Evolutionary conservation across 2,113 vertebrate species (phyloP), one percentile per base, ranked within the genome.

Genomic region (Agelaius phoeniceus): DNA sequence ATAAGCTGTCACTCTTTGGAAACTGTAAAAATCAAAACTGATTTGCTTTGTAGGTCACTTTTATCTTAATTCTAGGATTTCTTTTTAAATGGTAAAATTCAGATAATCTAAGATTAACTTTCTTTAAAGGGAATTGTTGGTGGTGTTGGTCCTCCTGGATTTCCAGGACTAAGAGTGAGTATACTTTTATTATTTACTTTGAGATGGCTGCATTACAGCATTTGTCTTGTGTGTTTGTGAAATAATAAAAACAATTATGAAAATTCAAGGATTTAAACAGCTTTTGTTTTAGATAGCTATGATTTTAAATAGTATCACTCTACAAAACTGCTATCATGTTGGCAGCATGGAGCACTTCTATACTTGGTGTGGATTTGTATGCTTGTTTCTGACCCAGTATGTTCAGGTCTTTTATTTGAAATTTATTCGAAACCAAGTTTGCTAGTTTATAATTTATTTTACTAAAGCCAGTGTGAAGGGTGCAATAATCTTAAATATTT

Each of bases 101-200:
- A 88, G 9, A 5, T 78, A 66, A 87, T 95, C 67, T 91, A 85
- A 58, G 37, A 44, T 49, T 54, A 2, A 18, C 55, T 88, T 97
- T 88, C 93, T 98, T 97, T 72, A 77, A 97, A 99, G 99, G 99
- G 99, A 65, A 96, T 97, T 91, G 97, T 98, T 97, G 99, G 99
- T 96, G 98, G 98, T 75, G 87, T 95, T 95, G 99, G 99, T 63
- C 99, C 98, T 75, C 90, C 97, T 41, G 99, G 99, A 78, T 99
- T 99, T 97, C 99, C 99, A 85, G 99, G 99, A 43, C 97, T 99
- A 69, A 98, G 98, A 98, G 99, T 99, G 94, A 99, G 99, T 99
- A 91, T 59, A 17, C 14, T 33, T 87, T 74, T 83, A 39, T 84
- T 78, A 65, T 2, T 79, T 72, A 43, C 33, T 89, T 84, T 90